phyloP scores from a whole-genome alignment of 1,140 invertebrate genomes.

The Drosophila santomea region DNA sequence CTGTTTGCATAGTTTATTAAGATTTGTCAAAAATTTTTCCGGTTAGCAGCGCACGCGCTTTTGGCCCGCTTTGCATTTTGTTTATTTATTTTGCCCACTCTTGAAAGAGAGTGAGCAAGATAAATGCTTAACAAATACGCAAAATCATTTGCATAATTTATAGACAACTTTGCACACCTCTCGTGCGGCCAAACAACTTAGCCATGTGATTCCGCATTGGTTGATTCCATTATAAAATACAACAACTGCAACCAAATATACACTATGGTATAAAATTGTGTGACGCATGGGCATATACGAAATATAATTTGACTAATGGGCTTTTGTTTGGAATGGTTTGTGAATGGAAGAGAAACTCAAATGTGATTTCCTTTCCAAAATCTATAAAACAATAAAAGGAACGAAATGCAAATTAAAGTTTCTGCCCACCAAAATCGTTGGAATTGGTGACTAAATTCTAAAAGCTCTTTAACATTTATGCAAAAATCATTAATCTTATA shows the following conservation, averaged over 20 bases:
- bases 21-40: constrained; percentile 56
- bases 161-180: constrained; percentile 52
- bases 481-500: constrained; percentile 49
- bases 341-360: constrained; percentile 41
- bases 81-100: constrained; percentile 13
- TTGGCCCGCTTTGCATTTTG: constrained; percentile 34
- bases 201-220: constrained; percentile 45
- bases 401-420: constrained; percentile 24
- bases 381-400: constrained; percentile 35
- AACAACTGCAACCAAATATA: background rate
- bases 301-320: constrained; percentile 23
- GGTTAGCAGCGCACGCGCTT: constrained; percentile 58
- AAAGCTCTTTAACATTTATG: constrained; percentile 46
- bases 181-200: constrained; percentile 35
- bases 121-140: constrained; percentile 21
- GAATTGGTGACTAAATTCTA: constrained; percentile 30
- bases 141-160: constrained; percentile 55
- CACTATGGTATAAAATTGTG: constrained; percentile 10
- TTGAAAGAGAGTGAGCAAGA: constrained; percentile 23
- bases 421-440: constrained; percentile 27
- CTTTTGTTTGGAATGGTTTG: constrained; percentile 17
- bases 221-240: constrained; percentile 24
- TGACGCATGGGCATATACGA: constrained; percentile 23
- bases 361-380: constrained; percentile 39
- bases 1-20: constrained; percentile 53